Base-by-base conservation (phyloP, 2,113 vertebrate genomes). In the Hippotragus niger region DNA sequence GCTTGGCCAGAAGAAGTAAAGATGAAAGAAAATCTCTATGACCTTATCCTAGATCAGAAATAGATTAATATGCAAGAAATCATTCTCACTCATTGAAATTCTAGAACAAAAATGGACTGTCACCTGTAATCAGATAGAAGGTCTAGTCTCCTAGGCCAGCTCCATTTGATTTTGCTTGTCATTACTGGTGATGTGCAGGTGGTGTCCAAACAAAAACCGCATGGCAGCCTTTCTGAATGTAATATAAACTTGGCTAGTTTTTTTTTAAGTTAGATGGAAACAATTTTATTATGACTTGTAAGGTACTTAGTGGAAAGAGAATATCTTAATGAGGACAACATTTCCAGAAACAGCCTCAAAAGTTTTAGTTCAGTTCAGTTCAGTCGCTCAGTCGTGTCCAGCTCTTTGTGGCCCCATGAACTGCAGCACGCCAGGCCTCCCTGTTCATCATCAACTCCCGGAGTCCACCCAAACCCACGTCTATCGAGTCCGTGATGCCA, bases 381-480 rank as follows among this genome's bases (percentile, higher is more conserved):
- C 6, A 60, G 12, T 60, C 6, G 11, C 58, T 62, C 60, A 33
- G 60, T 62, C 0, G 0, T 33, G 60, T 64, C 60, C 3, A 15
- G 3, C 31, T 62, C 60, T 62, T 62, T 64, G 31, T 0, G 3
- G 14, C 6, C 31, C 60, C 60, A 33, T 33, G 60, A 33, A 62
- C 31, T 0, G 0, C 14, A 16, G 60, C 31, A 33, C 0, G 1
- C 60, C 31, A 62, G 60, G 31, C 29, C 6, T 62, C 60, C 15
- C 14, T 62, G 31, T 62, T 15, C 60, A 62, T 33, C 31, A 62
- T 15, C 60, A 33, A 62, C 6, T 62, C 14, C 31, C 0, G 0
- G 60, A 62, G 60, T 62, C 1, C 31, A 62, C 60, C 6, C 31
- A 62, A 62, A 62, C 31, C 6, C 31, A 62, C 33, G 60, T 62